Evolutionary conservation across 1,140 invertebrate genomes (phyloP).

Genomic region (Heliconius hermathena): DNA sequence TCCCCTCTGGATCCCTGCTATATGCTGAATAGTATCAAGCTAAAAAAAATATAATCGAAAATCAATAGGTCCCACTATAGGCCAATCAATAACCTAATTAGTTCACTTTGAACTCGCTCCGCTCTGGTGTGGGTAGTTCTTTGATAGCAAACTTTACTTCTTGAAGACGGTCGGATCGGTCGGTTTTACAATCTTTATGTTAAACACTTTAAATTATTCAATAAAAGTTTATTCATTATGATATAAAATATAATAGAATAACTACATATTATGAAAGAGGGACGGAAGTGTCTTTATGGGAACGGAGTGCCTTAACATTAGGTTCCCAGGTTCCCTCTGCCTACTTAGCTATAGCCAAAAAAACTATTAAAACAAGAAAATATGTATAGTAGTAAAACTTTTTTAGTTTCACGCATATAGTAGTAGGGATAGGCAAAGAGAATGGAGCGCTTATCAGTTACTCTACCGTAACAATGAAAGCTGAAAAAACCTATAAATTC

Average conservation of each 20-base stretch:
- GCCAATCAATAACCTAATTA: slow-evolving; percentile 4
- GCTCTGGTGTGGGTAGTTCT: slow-evolving; percentile 6
- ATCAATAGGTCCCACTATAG: neutral
- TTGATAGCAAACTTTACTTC: neutral
- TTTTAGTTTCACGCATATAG: too few species aligned
- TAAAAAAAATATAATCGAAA: neutral
- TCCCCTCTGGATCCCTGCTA: too few species aligned
- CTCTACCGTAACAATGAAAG: too few species aligned
- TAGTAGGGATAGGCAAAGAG: too few species aligned
- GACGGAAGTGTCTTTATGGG: neutral
- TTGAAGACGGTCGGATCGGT: slow-evolving; percentile 1
- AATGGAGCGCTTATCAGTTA: too few species aligned
- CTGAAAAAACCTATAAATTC: too few species aligned
- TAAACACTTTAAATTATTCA: slow-evolving; percentile 1
- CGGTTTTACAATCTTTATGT: slow-evolving; percentile 5
- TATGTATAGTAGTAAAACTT: too few species aligned
- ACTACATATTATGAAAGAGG: neutral
- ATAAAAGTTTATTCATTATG: neutral
- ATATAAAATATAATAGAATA: neutral
- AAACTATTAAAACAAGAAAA: too few species aligned
- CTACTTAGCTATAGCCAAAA: too few species aligned
- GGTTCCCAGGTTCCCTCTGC: too few species aligned
- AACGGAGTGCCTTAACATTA: too few species aligned
- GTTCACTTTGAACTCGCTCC: neutral
- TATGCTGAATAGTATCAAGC: too few species aligned